Conservation (phyloP, 2,888 invertebrate species). For the Stenodera caucasica region DNA sequence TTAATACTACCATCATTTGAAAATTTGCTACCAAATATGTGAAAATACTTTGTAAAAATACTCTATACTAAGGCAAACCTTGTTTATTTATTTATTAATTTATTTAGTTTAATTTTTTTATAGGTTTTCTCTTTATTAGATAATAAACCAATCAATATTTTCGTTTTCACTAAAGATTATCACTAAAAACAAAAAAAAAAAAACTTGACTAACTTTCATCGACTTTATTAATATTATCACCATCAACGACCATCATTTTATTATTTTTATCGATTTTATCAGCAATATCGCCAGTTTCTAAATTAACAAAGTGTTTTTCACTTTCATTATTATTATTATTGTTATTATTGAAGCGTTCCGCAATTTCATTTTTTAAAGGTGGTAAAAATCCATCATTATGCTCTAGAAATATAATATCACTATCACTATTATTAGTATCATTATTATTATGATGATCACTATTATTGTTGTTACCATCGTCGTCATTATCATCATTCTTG, state of each 20-base stretch:
- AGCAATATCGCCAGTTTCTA: slow-evolving; percentile 53
- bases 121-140: neutral
- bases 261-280: slow-evolving; percentile 43
- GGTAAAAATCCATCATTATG: slow-evolving; percentile 42
- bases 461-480: slow-evolving; percentile 34
- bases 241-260: slow-evolving; percentile 26
- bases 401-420: slow-evolving; percentile 44
- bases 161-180: slow-evolving; percentile 35
- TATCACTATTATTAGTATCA: slow-evolving; percentile 40
- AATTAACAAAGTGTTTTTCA: slow-evolving; percentile 53
- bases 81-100: slow-evolving; percentile 35
- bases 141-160: neutral
- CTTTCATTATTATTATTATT: slow-evolving; percentile 52
- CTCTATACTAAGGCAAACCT: slow-evolving; percentile 51
- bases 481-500: slow-evolving; percentile 56
- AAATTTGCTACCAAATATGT: slow-evolving; percentile 43
- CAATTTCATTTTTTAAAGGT: slow-evolving; percentile 37
- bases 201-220: slow-evolving; percentile 48
- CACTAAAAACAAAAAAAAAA: slow-evolving; percentile 42
- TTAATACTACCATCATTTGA: slow-evolving; percentile 40
- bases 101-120: slow-evolving; percentile 33
- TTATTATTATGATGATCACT: slow-evolving; percentile 56
- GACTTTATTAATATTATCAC: slow-evolving; percentile 35
- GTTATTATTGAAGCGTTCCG: slow-evolving; percentile 47
- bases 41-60: slow-evolving; percentile 57